Evolutionary conservation across 2,113 vertebrate species (phyloP), one percentile per base, ranked within the genome.

Genomic region (Nyctereutes procyonoides): DNA sequence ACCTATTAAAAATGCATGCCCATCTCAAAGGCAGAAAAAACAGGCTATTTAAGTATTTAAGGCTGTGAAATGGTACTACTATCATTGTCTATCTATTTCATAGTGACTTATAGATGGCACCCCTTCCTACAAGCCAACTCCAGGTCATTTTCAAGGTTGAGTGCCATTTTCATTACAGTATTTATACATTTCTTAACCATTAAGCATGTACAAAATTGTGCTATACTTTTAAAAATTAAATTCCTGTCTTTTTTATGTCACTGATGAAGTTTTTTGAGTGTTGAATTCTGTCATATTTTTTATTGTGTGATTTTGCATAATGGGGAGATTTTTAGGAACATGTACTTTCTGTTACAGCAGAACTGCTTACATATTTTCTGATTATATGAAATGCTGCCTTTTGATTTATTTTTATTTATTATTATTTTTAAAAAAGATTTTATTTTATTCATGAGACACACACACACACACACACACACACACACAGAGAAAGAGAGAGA

Each of bases 1-100:
- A 35, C 55, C 55, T 35, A 13, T 82, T 58, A 86, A 71, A 86
- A 80, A 86, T 35, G 24, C 17, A 81, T 38, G 1, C 5, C 32
- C 6, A 19, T 81, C 32, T 95, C 26, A 93, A 74, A 74, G 93
- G 16, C 32, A 86, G 30, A 74, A 74, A 93, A 93, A 89, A 32
- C 4, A 65, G 5, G 51, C 32, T 32, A 76, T 76, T 76, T 53
- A 55, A 85, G 28, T 15, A 82, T 82, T 80, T 19, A 90, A 28
- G 16, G 20, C 35, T 67, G 26, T 53, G 51, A 90, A 82, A 81
- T 60, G 28, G 32, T 38, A 38, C 38, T 38, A 38, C 38, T 38
- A 53, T 28, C 53, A 71, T 79, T 16, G 10, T 35, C 38, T 8
- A 81, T 58, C 63, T 38, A 65, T 7, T 30, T 89, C 17, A 53